These are phyloP conservation scores for Balaeniceps rex DNA, from an alignment of 2,113 vertebrate genomes.

Conservation along the genomic window DNA sequence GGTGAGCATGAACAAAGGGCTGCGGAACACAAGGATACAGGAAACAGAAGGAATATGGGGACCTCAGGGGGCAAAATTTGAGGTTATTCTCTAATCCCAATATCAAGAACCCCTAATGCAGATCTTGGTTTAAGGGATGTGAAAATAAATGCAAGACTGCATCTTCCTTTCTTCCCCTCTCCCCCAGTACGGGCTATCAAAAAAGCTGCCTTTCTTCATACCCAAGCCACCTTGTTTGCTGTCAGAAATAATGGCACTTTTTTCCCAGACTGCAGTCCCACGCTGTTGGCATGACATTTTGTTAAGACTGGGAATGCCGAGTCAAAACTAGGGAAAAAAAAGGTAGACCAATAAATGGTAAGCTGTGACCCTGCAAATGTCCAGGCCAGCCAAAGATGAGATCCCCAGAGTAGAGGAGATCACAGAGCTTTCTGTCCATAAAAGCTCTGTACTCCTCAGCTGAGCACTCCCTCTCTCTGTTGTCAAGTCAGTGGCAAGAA, in stretches of 20 bases:
- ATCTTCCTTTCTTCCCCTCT: neutral
- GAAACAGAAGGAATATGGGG: neutral
- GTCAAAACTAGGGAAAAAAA: neutral
- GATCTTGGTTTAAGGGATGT: neutral
- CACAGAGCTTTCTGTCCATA: neutral
- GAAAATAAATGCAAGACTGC: neutral
- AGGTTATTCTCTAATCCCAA: neutral
- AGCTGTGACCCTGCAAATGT: neutral
- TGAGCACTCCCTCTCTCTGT: neutral
- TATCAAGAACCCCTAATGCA: neutral
- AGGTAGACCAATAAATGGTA: neutral
- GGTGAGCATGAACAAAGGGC: neutral
- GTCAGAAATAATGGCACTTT: neutral
- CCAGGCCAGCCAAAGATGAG: neutral
- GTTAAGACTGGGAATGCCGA: neutral
- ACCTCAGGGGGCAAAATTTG: neutral
- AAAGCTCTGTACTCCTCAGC: neutral
- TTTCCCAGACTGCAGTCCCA: neutral
- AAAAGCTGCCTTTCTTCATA: neutral
- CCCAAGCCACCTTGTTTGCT: neutral
- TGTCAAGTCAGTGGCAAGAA: neutral
- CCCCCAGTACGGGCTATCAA: neutral
- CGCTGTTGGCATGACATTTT: neutral
- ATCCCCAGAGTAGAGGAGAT: neutral
- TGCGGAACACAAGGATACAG: neutral